phyloP scores from a whole-genome alignment of 2,113 vertebrate species.

The Mustela lutreola region DNA sequence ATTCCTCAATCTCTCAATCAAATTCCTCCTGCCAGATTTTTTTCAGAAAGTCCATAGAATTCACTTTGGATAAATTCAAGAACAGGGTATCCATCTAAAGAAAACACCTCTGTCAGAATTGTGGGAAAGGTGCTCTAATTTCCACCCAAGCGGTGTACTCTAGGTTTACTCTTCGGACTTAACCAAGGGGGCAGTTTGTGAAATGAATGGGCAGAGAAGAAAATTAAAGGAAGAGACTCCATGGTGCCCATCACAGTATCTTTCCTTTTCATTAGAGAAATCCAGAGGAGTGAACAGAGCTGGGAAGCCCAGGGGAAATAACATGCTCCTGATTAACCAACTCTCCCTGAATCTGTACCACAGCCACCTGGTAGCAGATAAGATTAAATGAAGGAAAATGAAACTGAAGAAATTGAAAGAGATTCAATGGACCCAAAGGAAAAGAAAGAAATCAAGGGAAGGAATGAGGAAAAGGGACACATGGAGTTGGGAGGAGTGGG shows the following conservation, averaged over 20 bases:
- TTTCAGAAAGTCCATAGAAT: neutral
- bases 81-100: neutral
- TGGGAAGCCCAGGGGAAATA: conserved; percentile 53
- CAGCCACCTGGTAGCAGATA: neutral
- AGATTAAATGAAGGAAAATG: conserved; percentile 12
- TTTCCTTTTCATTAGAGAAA: conserved; percentile 1
- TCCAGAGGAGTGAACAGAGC: neutral
- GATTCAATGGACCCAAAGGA: neutral
- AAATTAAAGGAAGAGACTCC: neutral
- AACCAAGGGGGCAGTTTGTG: neutral
- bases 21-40: neutral
- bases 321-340: neutral
- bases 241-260: neutral
- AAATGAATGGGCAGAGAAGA: neutral
- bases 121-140: neutral
- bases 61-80: neutral
- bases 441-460: neutral
- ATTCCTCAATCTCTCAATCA: neutral
- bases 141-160: neutral
- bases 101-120: neutral
- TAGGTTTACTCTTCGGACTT: neutral
- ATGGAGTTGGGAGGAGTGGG: neutral
- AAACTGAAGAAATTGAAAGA: conserved; percentile 1
- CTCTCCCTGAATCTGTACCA: neutral
- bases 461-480: neutral